A percentile compares a stretch with the other conserved stretches of the same genome.
These are phyloP conservation scores for Abramis brama DNA, from an alignment of 2,113 vertebrate species.

Conservation along the genomic window DNA sequence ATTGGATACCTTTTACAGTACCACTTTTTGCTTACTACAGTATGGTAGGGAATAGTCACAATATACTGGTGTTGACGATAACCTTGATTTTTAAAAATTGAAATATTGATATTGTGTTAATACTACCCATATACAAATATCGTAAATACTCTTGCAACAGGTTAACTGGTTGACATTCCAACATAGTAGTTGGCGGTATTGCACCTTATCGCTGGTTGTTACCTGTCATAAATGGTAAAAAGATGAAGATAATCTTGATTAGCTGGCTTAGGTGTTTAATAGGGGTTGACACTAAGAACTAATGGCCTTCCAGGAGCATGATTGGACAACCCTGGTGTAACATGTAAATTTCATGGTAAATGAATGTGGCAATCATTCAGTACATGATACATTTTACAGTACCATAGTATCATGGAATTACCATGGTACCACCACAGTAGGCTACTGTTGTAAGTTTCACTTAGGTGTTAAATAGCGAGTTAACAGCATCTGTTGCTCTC, in stretches of 20 bases:
- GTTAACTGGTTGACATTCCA: too few species aligned
- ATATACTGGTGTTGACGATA: background rate
- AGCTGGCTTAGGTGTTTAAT: background rate
- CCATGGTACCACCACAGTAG: background rate
- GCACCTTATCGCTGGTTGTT: too few species aligned
- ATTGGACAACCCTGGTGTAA: background rate
- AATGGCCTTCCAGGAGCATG: background rate
- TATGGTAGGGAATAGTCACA: background rate
- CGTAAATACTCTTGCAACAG: too few species aligned
- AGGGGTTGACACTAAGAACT: too few species aligned
- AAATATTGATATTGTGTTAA: too few species aligned
- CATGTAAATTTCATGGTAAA: background rate
- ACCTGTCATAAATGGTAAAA: too few species aligned
- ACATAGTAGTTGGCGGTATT: too few species aligned
- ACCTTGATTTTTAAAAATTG: too few species aligned
- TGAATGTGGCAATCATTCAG: background rate
- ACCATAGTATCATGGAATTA: background rate
- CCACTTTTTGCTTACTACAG: background rate
- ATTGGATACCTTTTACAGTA: background rate
- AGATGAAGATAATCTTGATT: background rate
- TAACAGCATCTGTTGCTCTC: background rate
- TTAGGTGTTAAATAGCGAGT: background rate
- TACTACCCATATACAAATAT: too few species aligned
- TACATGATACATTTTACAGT: background rate
- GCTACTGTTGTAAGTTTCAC: background rate